phyloP scores from a whole-genome alignment of 2,888 invertebrate species.

The Drosophila pseudotalamancana region DNA sequence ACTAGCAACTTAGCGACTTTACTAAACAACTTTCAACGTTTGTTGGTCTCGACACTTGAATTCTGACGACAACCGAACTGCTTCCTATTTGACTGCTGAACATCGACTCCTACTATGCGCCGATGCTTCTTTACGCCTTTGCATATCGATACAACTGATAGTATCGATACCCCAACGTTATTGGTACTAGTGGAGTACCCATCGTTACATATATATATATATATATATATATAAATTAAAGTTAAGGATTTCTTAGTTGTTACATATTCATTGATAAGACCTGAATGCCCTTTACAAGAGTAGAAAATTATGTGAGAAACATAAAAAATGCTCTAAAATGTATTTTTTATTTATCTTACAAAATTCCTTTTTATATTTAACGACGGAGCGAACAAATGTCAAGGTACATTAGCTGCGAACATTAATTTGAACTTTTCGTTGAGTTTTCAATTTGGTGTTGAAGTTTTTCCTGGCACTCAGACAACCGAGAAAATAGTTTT shows the following conservation, averaged over 20 bases:
- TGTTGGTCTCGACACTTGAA: too few species aligned
- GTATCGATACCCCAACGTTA: too few species aligned
- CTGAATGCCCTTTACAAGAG: neutral
- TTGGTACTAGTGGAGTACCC: too few species aligned
- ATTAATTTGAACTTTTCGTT: conserved; percentile 15
- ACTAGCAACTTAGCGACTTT: too few species aligned
- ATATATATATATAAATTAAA: too few species aligned
- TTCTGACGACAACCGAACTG: too few species aligned
- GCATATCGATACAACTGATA: too few species aligned
- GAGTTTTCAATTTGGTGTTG: conserved; percentile 7
- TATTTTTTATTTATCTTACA: conserved; percentile 45
- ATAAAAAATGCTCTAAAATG: conserved; percentile 22
- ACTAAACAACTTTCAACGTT: too few species aligned
- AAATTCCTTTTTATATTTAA: conserved; percentile 18
- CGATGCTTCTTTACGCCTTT: too few species aligned
- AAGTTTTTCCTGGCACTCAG: conserved; percentile 46
- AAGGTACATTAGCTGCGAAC: conserved; percentile 51
- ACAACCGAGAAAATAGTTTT: conserved; percentile 22
- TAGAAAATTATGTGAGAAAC: neutral
- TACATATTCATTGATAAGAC: neutral
- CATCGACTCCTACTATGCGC: too few species aligned
- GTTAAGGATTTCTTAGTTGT: neutral
- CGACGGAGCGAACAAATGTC: conserved; percentile 45
- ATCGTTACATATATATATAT: too few species aligned
- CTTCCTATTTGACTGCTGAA: too few species aligned